Evolutionary conservation across 1,140 invertebrate genomes (phyloP), one percentile per base, ranked within the genome.

Genomic region (Melipona quadrifasciata): DNA sequence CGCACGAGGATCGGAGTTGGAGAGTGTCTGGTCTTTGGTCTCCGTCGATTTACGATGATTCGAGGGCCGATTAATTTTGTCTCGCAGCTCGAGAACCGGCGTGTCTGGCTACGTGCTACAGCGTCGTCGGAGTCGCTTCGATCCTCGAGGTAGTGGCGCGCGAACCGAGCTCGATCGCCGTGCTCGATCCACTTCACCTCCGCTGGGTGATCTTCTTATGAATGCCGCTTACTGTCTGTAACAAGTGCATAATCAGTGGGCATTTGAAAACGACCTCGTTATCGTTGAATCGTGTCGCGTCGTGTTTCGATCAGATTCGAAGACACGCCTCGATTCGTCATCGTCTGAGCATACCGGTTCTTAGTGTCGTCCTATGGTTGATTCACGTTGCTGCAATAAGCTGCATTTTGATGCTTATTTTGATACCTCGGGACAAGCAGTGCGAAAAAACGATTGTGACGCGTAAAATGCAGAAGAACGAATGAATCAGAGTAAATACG

Each of bases 1-100:
- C 85, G 72, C 71, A 90, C 90, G 89, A 76, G 57, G 64, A 67
- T 27, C 76, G 73, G 51, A 16, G 79, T 87, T 87, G 73, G 71
- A 86, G 64, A 74, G 86, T 83, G 84, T 91, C 90, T 51, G 77
- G 17, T 87, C 85, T 89, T 91, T 91, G 78, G 39, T 92, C 76
- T 51, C 80, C 91, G 84, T 77, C 73, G 87, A 92, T 93, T 92
- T 93, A 93, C 87, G 92, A 91, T 90, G 87, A 92, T 92, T 92
- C 86, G 81, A 80, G 82, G 73, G 55, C 70, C 87, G 90, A 93
- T 92, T 92, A 90, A 91, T 91, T 91, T 91, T 82, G 67, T 81
- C 55, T 72, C 73, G 73, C 84, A 34, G 55, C 31, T 55, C 17
- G 34, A 19, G 58, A 83, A 76, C 31, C 58, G 39, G 55, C 73